Conservation (phyloP, 1,140 invertebrate genomes). For the Cotesia vestalis region DNA sequence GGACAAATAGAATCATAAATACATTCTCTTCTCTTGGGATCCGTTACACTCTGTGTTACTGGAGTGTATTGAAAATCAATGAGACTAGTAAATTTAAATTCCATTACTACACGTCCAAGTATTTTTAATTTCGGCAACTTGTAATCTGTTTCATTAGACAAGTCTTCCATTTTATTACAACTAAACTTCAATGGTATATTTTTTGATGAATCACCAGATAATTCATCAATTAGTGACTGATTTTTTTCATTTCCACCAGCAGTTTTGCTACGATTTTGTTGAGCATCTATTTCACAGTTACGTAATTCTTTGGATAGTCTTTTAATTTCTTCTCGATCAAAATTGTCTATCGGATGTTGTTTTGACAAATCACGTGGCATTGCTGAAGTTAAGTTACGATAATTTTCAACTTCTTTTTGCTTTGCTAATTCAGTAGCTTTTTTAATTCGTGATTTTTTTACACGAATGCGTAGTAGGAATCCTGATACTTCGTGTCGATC, state of each 20-base stretch:
- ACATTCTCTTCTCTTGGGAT: conserved; percentile 65
- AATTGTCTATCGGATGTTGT: neutral
- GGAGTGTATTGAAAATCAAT: conserved; percentile 93
- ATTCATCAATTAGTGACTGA: neutral
- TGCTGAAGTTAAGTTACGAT: conserved; percentile 27
- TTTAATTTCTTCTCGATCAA: neutral
- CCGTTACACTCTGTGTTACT: conserved; percentile 64
- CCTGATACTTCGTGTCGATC: conserved; percentile 74
- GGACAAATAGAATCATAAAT: conserved; percentile 76
- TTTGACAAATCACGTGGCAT: neutral
- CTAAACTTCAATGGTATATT: conserved; percentile 45
- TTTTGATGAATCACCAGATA: conserved; percentile 14
- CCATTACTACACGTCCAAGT: conserved; percentile 74
- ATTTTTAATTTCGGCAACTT: conserved; percentile 64
- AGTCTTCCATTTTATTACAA: conserved; percentile 49
- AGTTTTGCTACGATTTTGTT: conserved; percentile 6
- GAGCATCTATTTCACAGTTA: no score
- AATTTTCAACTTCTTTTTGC: neutral
- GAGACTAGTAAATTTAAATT: conserved; percentile 80
- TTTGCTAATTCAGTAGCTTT: conserved; percentile 48
- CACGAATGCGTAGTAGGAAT: conserved; percentile 78
- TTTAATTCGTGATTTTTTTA: conserved; percentile 64
- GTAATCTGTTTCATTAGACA: conserved; percentile 48
- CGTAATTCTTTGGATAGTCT: no score
- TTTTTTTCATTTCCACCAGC: neutral